Evolutionary conservation across 2,888 invertebrate genomes (phyloP).

Genomic region (Rhaphigaster nebulosa): DNA sequence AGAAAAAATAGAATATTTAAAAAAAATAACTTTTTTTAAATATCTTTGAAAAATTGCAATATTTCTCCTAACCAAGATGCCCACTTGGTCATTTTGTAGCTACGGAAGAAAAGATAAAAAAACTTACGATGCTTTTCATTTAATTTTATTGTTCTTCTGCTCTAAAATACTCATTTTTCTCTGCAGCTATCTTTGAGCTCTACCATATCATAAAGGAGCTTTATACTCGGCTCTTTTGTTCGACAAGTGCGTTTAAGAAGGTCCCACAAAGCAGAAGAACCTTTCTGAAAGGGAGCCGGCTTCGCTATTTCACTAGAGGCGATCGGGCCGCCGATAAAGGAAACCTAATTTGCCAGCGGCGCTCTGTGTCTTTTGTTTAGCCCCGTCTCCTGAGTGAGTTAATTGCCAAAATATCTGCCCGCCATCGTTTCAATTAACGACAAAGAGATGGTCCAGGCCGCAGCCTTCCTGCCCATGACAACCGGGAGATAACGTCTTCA

Average conservation of each 20-base stretch:
- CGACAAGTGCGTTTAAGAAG: neutral
- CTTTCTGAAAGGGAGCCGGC: neutral
- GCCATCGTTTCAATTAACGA: conserved; percentile 42
- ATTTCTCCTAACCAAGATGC: no score
- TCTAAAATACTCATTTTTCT: neutral
- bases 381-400: neutral
- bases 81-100: no score
- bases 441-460: neutral
- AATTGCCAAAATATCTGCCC: conserved; percentile 37
- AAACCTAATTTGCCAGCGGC: conserved; percentile 36
- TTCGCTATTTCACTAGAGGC: neutral
- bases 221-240: neutral
- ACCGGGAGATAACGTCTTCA: conserved; percentile 30
- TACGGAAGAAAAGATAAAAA: no score
- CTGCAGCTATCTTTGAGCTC: neutral
- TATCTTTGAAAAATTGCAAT: no score
- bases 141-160: neutral
- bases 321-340: neutral
- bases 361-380: conserved; percentile 23
- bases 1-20: no score
- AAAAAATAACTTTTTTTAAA: no score
- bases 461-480: conserved; percentile 28
- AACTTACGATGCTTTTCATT: neutral
- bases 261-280: neutral
- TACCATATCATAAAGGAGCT: neutral